Evolutionary conservation across 2,113 vertebrate genomes (phyloP), one percentile per base, ranked within the genome.

Genomic region (Heloderma charlesbogerti): DNA sequence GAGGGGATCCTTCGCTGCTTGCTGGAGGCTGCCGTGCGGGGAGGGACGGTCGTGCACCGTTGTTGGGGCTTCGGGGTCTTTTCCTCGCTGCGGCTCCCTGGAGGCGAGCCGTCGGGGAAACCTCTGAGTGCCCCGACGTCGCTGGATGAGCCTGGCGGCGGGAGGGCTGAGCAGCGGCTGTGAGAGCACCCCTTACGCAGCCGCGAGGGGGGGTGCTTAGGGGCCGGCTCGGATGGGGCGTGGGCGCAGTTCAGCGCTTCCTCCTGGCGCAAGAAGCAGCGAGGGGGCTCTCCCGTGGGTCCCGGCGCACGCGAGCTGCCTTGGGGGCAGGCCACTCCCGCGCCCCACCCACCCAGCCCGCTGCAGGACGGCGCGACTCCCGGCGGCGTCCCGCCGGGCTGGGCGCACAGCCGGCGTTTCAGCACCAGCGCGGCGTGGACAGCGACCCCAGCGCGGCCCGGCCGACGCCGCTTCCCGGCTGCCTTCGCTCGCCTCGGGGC

Each of bases 371-470:
- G 4, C 6, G 40, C 45, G 78, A 2, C 43, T 20, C n/a, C 10
- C 48, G 48, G 48, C 48, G 48, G 48, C 48, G 48, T 51, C 48
- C 48, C 48, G 48, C 4, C 48, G 48, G 48, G 48, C 48, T 51
- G 48, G 48, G 48, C 48, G 48, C 3, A 8, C 25, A 31, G 40
- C 20, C 7, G 54, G n/a, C n/a, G 18, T 60, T 90, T 90, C 88
- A 90, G 88, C 88, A 90, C 88, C 27, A 75, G 71, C 7, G 81
- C 69, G 54, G 45, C 57, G 37, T 6, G 88, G 88, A 90, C 88
- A 90, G 88, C 88, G 72, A 43, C 88, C 51, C 25, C 79, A 22
- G n/a, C 6, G 16, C 43, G 20, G 37, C 13, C 18, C 20, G 67
- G 4, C n/a, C 18, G 18, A 22, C 40, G 37, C 5, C 22, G 8